These are phyloP conservation scores for Heliocidaris erythrogramma DNA, from an alignment of 35 echinoderm and acorn worm genomes.

Conservation along the genomic window DNA sequence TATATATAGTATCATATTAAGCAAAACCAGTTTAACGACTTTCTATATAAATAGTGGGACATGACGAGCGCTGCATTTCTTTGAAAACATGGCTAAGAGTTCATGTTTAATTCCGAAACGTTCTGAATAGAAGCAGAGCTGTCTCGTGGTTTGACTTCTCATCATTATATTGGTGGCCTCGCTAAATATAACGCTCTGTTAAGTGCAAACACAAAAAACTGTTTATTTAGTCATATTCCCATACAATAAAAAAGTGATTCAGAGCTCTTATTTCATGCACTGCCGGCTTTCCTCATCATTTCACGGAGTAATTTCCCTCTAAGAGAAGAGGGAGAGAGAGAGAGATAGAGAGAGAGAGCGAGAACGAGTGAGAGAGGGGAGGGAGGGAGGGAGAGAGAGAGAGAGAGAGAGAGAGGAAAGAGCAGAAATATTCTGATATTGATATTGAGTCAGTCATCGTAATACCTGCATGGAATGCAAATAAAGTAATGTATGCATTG, in stretches of 20 bases:
- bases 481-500: too few species aligned
- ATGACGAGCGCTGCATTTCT: neutral
- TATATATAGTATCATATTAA: too few species aligned
- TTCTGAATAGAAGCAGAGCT: neutral
- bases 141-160: neutral
- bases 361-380: too few species aligned
- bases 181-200: neutral
- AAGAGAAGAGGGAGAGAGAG: too few species aligned
- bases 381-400: neutral
- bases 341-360: too few species aligned
- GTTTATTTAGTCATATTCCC: neutral
- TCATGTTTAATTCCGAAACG: neutral
- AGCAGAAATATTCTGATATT: too few species aligned
- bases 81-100: neutral
- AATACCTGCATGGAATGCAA: too few species aligned
- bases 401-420: too few species aligned
- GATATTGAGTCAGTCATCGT: too few species aligned
- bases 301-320: neutral
- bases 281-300: neutral
- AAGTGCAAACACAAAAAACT: conserved; percentile 1
- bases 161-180: neutral
- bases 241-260: neutral
- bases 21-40: too few species aligned
- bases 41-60: too few species aligned
- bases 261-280: neutral